Base-by-base conservation (phyloP, 92 coral and sea anemone genomes). In the Palythoa grandiflora region DNA sequence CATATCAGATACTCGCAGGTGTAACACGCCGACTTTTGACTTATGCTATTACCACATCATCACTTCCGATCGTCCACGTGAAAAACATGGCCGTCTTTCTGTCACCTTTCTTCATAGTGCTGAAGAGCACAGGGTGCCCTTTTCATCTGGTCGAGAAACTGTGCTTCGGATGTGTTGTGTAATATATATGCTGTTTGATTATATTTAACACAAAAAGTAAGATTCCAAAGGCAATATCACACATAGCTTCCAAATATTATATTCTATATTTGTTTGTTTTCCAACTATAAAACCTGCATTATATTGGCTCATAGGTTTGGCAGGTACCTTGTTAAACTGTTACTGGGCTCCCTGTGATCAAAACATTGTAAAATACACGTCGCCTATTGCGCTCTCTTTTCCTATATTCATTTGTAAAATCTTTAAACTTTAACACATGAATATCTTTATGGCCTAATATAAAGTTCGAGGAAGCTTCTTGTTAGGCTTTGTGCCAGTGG, bases 311-410 rank as follows among this genome's bases (percentile, higher is more conserved):
- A 38, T 1, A 13, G 15, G 2, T 9, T 73, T 17, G 10, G 38
- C 38, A 6, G 52, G 53, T 54, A n/a, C 12, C 4, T 48, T n/a
- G 2, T 0, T 21, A 44, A 47, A 17, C 1, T 19, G 8, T n/a
- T 11, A 9, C 21, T 52, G 81, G 81, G 47, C 38, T 20, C 16
- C 81, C 81, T 77, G 81, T 77, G 81, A 20, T 52, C 63, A 53
- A 77, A 77, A 76, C 40, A 76, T 76, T 74, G 51, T 14, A 28
- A 28, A 0, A 28, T 28, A 28, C 28, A 28, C 28, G 28, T 28
- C 28, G 28, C 28, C 28, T 28, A 28, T 28, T 28, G 28, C 28
- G 28, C 28, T 28, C 28, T 28, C 28, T 28, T 28, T 28, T 28
- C 0, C 28, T 28, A 28, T 0, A 28, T 28, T 28, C 28, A 28